Conservation (phyloP, 2,888 invertebrate genomes). For the Mylabris sibirica region DNA sequence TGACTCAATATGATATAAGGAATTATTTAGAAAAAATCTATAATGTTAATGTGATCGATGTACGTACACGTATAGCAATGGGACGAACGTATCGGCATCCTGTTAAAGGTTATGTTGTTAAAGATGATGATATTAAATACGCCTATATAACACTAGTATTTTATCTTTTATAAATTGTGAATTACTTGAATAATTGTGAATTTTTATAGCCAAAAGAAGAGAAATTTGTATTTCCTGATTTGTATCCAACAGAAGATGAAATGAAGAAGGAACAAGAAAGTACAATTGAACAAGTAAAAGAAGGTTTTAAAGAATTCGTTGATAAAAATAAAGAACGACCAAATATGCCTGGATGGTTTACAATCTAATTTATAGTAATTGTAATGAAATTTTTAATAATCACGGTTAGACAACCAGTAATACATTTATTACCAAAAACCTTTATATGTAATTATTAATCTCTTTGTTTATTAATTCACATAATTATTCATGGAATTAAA, state of each 20-base stretch:
- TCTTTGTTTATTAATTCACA: not conserved
- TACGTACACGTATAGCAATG: constrained; percentile 76
- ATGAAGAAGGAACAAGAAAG: constrained; percentile 66
- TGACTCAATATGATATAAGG: constrained; percentile 89
- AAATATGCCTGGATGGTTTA: constrained; percentile 82
- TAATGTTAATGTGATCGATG: constrained; percentile 78
- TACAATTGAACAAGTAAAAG: constrained; percentile 69
- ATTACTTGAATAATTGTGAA: constrained; percentile 20
- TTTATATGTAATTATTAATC: too few relatives aligned
- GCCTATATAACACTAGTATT: constrained; percentile 82
- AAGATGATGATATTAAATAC: constrained; percentile 83
- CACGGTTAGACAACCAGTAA: not conserved
- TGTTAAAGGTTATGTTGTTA: constrained; percentile 72
- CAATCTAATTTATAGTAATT: constrained; percentile 63
- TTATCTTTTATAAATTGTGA: constrained; percentile 10
- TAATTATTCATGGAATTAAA: not conserved
- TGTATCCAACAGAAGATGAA: constrained; percentile 65
- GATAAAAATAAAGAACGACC: constrained; percentile 72
- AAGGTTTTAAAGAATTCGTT: constrained; percentile 67
- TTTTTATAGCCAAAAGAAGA: constrained; percentile 70
- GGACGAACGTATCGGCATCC: constrained; percentile 73
- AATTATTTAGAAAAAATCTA: constrained; percentile 98
- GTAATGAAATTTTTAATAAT: not conserved
- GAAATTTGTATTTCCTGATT: constrained; percentile 79
- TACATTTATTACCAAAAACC: constrained; percentile 1